A percentile compares a stretch with the other conserved stretches of the same genome.
These are phyloP conservation scores for Napeogenes inachia DNA, from an alignment of 2,888 invertebrate species.

Conservation along the genomic window DNA sequence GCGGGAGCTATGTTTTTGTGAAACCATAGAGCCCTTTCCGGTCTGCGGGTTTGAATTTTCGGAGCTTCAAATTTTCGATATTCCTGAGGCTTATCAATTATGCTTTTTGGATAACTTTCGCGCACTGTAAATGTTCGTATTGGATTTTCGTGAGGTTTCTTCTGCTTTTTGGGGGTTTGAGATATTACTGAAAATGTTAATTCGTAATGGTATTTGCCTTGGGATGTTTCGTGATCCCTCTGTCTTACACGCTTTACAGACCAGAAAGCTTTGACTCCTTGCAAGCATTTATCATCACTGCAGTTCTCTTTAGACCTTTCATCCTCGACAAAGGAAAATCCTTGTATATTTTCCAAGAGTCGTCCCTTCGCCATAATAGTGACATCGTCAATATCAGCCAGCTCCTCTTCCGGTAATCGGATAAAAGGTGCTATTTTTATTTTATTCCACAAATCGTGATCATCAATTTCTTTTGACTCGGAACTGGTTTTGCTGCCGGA, in stretches of 20 bases:
- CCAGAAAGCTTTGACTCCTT: constrained; percentile 80
- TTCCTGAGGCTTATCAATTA: constrained; percentile 39
- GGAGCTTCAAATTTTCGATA: constrained; percentile 33
- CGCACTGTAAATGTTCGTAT: constrained; percentile 81
- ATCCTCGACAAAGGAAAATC: constrained; percentile 77
- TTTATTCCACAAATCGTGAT: constrained; percentile 70
- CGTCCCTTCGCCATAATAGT: constrained; percentile 81
- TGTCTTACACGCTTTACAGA: constrained; percentile 83
- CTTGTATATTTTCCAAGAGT: constrained; percentile 70
- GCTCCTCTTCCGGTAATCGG: constrained; percentile 55
- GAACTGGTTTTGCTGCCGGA: constrained; percentile 44
- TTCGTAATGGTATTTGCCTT: constrained; percentile 77
- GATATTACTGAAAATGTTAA: constrained; percentile 80
- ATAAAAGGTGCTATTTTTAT: constrained; percentile 69
- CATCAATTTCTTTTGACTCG: constrained; percentile 55
- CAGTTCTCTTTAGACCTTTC: constrained; percentile 53
- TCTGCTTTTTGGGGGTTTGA: constrained; percentile 68
- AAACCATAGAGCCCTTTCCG: constrained; percentile 60
- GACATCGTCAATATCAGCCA: constrained; percentile 79
- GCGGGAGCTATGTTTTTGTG: constrained; percentile 59
- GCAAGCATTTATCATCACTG: constrained; percentile 65
- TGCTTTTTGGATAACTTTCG: constrained; percentile 62
- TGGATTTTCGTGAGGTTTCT: constrained; percentile 71
- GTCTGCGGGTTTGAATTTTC: constrained; percentile 38
- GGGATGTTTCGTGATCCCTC: constrained; percentile 67